These are phyloP conservation scores for Lophotriccus pileatus DNA, from an alignment of 2,797 vertebrate species.

Conservation along the genomic window DNA sequence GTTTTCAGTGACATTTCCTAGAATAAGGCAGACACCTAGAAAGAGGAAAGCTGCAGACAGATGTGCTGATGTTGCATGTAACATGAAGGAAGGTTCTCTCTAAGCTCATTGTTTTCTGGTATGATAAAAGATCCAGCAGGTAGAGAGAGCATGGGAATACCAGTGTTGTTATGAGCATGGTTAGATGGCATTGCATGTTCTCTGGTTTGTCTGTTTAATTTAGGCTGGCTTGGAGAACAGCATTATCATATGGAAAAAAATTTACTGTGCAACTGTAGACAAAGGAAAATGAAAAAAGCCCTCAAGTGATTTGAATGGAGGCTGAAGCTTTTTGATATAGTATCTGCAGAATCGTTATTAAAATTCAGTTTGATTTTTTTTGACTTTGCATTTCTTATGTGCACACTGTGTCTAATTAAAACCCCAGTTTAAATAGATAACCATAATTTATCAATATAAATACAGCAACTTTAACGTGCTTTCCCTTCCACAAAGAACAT, in stretches of 20 bases:
- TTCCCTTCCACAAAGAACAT: neutral
- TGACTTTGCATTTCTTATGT: neutral
- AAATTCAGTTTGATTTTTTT: neutral
- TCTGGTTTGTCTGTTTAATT: neutral
- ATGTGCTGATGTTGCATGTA: neutral
- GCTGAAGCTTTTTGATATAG: neutral
- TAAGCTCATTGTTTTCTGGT: neutral
- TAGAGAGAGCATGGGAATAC: neutral
- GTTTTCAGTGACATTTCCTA: neutral
- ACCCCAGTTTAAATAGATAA: neutral
- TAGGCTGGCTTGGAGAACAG: neutral
- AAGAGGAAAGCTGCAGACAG: neutral
- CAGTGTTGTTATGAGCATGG: neutral
- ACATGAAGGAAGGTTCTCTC: neutral
- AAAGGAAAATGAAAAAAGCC: neutral
- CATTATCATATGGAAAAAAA: neutral
- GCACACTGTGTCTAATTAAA: neutral
- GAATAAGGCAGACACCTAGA: fast-evolving
- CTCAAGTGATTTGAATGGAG: neutral
- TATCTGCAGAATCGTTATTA: neutral
- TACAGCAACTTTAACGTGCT: neutral
- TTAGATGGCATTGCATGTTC: neutral
- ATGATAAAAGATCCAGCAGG: neutral
- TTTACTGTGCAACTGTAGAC: neutral
- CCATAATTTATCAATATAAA: neutral